Conservation (phyloP, 2,113 vertebrate species). For the Pardalotus punctatus region DNA sequence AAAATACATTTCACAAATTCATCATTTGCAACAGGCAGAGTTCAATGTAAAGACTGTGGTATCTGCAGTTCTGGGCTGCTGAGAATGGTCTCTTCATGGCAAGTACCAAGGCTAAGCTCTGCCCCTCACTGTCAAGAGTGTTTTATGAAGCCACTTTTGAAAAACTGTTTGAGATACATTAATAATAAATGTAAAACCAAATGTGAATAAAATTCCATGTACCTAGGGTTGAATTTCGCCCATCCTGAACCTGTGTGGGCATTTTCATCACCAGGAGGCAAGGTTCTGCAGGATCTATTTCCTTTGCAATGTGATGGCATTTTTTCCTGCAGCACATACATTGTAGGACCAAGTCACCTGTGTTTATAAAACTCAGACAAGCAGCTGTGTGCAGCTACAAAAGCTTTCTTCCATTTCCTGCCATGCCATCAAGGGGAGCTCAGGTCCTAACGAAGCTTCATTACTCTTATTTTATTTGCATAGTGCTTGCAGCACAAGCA, state of each 20-base stretch:
- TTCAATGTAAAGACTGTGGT: not conserved
- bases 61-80: not conserved
- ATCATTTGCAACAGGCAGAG: not conserved
- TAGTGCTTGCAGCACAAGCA: not conserved
- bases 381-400: not conserved
- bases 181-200: not conserved
- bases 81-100: not conserved
- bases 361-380: not conserved
- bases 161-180: not conserved
- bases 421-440: not conserved
- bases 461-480: conserved; percentile 11
- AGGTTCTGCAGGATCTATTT: not conserved
- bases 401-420: not conserved
- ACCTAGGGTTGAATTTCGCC: fast-evolving
- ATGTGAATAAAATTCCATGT: not conserved
- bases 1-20: not conserved
- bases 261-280: not conserved
- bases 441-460: not conserved
- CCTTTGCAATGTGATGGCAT: not conserved
- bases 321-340: not conserved
- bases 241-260: not conserved
- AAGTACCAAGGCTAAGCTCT: not conserved
- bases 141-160: not conserved
- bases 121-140: not conserved
- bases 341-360: not conserved